Conservation (phyloP, 2,113 vertebrate species). For the Dipodomys stephensi region DNA sequence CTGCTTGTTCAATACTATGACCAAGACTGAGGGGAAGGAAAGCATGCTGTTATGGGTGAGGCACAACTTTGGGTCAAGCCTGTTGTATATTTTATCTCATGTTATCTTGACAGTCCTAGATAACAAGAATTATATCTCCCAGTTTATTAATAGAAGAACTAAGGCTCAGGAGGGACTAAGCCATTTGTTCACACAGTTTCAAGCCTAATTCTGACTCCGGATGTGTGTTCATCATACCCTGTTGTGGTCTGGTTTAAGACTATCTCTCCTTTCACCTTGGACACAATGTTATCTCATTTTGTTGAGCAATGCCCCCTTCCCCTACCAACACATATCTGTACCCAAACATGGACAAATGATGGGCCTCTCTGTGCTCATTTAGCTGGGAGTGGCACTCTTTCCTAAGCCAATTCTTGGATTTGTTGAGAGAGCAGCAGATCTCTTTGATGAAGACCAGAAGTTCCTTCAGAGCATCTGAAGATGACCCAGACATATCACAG, state of each 20-base stretch:
- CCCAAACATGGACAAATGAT: neutral
- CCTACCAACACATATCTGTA: too few relatives aligned
- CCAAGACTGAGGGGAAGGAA: conserved; percentile 1
- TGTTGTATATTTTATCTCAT: neutral
- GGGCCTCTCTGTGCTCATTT: neutral
- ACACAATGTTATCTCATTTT: neutral
- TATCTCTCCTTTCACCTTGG: neutral
- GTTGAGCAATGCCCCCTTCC: neutral
- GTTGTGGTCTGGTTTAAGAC: neutral
- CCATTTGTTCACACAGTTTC: neutral
- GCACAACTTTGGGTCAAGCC: neutral
- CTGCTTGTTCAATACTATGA: conserved; percentile 36
- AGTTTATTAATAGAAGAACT: neutral
- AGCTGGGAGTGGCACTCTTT: neutral
- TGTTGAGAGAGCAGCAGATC: neutral
- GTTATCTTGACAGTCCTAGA: conserved; percentile 1
- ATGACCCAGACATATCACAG: neutral
- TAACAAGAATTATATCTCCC: neutral
- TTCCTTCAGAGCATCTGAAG: neutral
- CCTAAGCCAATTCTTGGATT: neutral
- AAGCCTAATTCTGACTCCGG: neutral
- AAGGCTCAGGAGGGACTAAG: conserved; percentile 45
- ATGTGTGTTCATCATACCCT: neutral
- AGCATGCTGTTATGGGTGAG: conserved; percentile 10
- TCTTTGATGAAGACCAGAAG: neutral